A percentile compares a stretch with the other conserved stretches of the same genome.
These are phyloP conservation scores for Odontocolon sp. DNA, from an alignment of 2,888 invertebrate species.

Conservation along the genomic window DNA sequence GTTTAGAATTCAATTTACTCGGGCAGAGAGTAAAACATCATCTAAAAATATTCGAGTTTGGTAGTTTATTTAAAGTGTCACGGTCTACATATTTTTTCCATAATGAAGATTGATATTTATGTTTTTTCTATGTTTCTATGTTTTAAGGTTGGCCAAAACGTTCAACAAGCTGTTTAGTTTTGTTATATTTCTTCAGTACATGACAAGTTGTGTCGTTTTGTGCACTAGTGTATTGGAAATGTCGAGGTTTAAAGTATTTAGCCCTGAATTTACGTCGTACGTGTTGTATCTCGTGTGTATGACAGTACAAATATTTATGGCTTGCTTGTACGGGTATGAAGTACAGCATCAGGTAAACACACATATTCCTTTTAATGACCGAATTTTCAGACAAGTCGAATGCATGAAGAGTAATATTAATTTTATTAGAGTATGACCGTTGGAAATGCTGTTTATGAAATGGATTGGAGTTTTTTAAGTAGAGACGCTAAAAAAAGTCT, in stretches of 20 bases:
- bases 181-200: too few species aligned
- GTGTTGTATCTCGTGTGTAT: neutral
- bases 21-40: too few species aligned
- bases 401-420: neutral
- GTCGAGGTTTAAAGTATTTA: neutral
- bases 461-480: constrained; percentile 61
- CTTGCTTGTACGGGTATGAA: constrained; percentile 28
- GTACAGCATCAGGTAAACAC: constrained; percentile 24
- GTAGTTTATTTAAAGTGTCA: too few species aligned
- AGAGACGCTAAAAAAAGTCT: constrained; percentile 61
- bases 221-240: neutral
- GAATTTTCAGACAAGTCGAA: neutral
- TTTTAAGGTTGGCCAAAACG: too few species aligned
- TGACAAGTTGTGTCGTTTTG: neutral
- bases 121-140: too few species aligned
- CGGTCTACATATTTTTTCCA: too few species aligned
- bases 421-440: constrained; percentile 60
- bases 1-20: too few species aligned
- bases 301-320: neutral
- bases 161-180: too few species aligned
- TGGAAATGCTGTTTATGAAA: constrained; percentile 53
- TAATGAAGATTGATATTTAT: too few species aligned
- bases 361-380: too few species aligned
- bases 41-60: too few species aligned
- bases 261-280: neutral